Evolutionary conservation across 2,797 vertebrate species (phyloP).

Genomic region (Pangasius larnaudii): DNA sequence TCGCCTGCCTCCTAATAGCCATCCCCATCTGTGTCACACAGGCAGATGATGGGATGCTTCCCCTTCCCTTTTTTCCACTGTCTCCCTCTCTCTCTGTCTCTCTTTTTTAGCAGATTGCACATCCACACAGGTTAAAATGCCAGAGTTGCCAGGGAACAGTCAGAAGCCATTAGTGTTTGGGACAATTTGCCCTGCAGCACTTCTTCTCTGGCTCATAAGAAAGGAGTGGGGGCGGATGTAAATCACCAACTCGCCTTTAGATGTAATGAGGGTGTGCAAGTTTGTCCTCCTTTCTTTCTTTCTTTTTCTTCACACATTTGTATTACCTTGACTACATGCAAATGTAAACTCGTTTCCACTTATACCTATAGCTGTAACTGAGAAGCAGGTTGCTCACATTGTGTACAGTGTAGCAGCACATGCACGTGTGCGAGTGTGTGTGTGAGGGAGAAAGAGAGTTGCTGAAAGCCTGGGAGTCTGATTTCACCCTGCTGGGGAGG

Average conservation of each 20-base stretch:
- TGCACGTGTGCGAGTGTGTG: conserved; percentile 18
- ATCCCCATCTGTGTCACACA: conserved; percentile 99
- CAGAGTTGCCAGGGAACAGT: conserved; percentile 99
- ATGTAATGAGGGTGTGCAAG: conserved; percentile 85
- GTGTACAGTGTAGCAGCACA: conserved; percentile 28
- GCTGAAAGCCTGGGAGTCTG: conserved; percentile 70
- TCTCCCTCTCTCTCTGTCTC: conserved; percentile 58
- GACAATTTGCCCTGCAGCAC: conserved; percentile 99
- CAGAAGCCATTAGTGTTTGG: conserved; percentile 99
- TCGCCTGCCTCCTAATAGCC: conserved; percentile 97
- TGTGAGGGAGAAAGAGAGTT: conserved; percentile 54
- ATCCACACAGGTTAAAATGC: conserved; percentile 98
- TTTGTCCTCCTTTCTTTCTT: conserved; percentile 70
- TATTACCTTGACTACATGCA: conserved; percentile 46
- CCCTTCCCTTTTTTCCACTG: conserved; percentile 76
- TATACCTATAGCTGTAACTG: background rate
- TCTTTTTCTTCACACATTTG: conserved; percentile 44
- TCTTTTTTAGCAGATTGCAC: conserved; percentile 84
- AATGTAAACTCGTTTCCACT: background rate
- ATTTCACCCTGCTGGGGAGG: conserved; percentile 72
- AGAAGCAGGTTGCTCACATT: conserved; percentile 11
- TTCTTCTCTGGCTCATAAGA: conserved; percentile 90
- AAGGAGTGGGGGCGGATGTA: conserved; percentile 80
- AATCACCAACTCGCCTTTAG: conserved; percentile 77
- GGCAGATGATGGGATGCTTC: conserved; percentile 97